phyloP scores from a whole-genome alignment of 2,113 vertebrate species.

The Spea multiplicata region DNA sequence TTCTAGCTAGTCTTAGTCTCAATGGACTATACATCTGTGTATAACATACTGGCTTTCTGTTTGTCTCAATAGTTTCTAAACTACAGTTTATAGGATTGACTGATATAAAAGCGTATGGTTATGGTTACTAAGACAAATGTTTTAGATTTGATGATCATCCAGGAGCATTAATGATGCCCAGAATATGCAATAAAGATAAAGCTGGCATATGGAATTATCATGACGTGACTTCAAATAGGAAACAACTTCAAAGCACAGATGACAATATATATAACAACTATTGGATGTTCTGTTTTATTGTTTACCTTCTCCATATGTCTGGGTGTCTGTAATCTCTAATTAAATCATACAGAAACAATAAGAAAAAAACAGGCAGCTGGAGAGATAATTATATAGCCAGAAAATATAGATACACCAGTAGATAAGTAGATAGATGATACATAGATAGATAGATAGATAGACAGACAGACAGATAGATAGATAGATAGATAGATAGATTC shows the following conservation, averaged over 20 bases:
- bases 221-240: background rate
- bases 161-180: constrained; percentile 6
- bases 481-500: background rate
- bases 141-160: constrained; percentile 3
- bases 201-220: constrained; percentile 14
- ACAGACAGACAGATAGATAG: background rate
- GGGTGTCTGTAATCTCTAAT: background rate
- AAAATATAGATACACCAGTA: background rate
- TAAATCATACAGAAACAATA: background rate
- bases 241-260: constrained; percentile 27
- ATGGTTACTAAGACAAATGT: background rate
- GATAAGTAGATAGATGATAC: no score
- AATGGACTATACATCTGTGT: no score
- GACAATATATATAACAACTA: constrained; percentile 27
- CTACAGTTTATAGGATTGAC: no score
- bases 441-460: no score
- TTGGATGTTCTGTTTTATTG: constrained; percentile 17
- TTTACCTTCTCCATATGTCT: constrained; percentile 31
- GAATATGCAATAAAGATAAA: constrained; percentile 23
- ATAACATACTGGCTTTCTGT: no score
- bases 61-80: no score
- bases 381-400: background rate
- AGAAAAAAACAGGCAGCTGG: background rate
- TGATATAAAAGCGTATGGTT: background rate
- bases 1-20: no score